These are phyloP conservation scores for Nautilus pompilius DNA, from an alignment of 1,140 invertebrate species.

Conservation along the genomic window DNA sequence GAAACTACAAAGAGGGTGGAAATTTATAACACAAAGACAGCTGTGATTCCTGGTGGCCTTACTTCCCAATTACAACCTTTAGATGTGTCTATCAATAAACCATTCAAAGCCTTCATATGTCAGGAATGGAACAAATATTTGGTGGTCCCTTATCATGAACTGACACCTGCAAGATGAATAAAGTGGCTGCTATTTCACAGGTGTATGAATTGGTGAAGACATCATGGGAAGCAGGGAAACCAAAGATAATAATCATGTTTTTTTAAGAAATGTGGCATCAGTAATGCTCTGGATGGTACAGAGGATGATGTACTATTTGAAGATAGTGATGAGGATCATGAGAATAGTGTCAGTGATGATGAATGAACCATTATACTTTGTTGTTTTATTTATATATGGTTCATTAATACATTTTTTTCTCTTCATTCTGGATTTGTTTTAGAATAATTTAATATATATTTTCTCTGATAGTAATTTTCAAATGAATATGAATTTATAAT, in stretches of 20 bases:
- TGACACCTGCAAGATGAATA: not conserved
- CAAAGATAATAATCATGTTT: not conserved
- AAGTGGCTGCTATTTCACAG: constrained; percentile 1
- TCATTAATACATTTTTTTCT: too few relatives aligned
- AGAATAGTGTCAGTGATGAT: not conserved
- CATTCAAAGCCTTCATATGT: not conserved
- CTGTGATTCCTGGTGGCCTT: constrained; percentile 3
- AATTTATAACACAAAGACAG: too few relatives aligned
- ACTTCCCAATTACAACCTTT: constrained; percentile 8
- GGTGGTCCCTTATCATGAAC: not conserved
- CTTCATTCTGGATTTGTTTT: too few relatives aligned
- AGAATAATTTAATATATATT: too few relatives aligned
- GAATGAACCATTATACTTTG: not conserved
- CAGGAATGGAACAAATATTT: not conserved
- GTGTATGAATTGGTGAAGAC: not conserved
- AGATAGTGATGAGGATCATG: not conserved
- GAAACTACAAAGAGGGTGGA: too few relatives aligned
- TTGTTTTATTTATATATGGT: too few relatives aligned
- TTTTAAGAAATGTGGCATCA: not conserved
- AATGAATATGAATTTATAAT: too few relatives aligned
- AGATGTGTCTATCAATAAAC: constrained; percentile 9
- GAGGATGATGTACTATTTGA: not conserved
- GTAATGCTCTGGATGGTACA: not conserved
- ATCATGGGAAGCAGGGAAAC: not conserved
- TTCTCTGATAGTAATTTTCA: too few relatives aligned